phyloP scores from a whole-genome alignment of 2,113 vertebrate species.

The Drymodes brunneopygia region DNA sequence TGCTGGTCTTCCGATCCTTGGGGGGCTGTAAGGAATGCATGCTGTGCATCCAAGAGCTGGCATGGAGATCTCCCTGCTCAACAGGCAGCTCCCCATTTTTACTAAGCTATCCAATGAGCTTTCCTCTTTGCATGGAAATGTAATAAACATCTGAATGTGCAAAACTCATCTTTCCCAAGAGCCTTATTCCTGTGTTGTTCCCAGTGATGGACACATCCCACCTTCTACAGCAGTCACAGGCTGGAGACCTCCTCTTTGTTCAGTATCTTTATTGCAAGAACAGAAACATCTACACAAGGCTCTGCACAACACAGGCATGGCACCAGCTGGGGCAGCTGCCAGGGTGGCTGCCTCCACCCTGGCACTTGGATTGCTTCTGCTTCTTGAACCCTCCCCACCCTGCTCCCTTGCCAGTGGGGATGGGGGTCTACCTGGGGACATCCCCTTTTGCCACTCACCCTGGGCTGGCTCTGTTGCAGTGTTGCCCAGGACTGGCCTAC shows the following conservation, averaged over 20 bases:
- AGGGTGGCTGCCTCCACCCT: neutral
- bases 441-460: rapidly evolving
- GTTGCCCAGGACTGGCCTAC: neutral
- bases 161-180: neutral
- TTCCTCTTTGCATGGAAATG: neutral
- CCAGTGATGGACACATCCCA: rapidly evolving
- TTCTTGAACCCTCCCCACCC: neutral
- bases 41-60: neutral
- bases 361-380: neutral
- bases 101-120: neutral
- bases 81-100: neutral
- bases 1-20: neutral
- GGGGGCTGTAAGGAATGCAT: neutral
- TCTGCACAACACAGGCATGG: neutral
- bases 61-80: neutral
- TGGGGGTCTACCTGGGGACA: neutral
- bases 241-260: neutral
- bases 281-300: slow-evolving; percentile 33
- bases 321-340: neutral
- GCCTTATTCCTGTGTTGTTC: neutral
- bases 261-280: slow-evolving; percentile 56
- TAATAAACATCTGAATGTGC: neutral
- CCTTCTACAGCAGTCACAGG: neutral
- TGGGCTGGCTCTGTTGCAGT: neutral
- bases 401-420: neutral